Evolutionary conservation across 2,888 invertebrate species (phyloP), one percentile per base, ranked within the genome.

Genomic region (Hirtodrosophila histrioides): DNA sequence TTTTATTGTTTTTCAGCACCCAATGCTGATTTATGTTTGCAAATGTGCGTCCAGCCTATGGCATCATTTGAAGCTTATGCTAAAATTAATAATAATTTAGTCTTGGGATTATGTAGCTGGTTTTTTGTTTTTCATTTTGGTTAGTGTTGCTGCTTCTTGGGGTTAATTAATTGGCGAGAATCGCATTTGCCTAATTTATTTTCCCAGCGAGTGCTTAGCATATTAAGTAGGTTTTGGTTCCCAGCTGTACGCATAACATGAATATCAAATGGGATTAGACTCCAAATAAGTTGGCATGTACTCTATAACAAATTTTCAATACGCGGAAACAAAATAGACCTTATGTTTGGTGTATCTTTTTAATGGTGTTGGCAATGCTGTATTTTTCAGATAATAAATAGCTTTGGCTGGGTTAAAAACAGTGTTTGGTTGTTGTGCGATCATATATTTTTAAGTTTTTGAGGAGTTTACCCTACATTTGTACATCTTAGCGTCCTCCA

Each of bases 1-100:
- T 8, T 9, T 31, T 31, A 7, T 31, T 31, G 1, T 57, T 40
- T 51, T 44, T 11, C 29, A 36, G 35, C 49, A 24, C 65, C 12
- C 53, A 37, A 49, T 46, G 54, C 44, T 63, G 60, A 65, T 67
- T 77, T 63, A 76, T 70, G 63, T 45, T 49, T 39, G 40, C 44
- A 56, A 81, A 80, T 60, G 37, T 55, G 39, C 31, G 75, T 44
- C 44, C 50, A 61, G 80, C 86, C 80, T 82, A 78, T 64, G 61
- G 64, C 81, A 48, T 69, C 46, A 54, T 40, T 74, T 77, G 37
- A 54, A 62, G 58, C 60, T 64, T 46, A 68, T 56, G 67, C 37
- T 36, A 37, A 80, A 78, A 61, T 77, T 69, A 78, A 81, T 73
- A 85, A 67, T 36, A 67, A 69, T 75, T 63, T 61, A 45, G 27